Conservation (phyloP, 2,797 vertebrate genomes). For the Crax fasciolata region DNA sequence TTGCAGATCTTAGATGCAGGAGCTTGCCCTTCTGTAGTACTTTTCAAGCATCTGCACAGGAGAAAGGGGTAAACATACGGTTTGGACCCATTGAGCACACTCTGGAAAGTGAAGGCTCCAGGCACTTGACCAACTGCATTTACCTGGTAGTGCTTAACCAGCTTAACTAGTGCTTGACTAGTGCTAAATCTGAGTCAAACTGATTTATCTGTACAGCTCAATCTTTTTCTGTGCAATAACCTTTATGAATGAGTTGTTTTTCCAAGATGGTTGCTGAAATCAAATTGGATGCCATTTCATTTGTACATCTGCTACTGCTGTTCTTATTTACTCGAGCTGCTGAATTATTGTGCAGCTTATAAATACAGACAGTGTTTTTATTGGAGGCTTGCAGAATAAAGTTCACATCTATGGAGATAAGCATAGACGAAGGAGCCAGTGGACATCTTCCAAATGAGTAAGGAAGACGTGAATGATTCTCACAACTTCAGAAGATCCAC, state of each 20-base stretch:
- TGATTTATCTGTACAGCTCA: conserved; percentile 2
- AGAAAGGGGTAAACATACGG: neutral
- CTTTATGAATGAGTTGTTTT: conserved; percentile 29
- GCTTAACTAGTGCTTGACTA: neutral
- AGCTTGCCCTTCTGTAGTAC: neutral
- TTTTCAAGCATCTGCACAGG: neutral
- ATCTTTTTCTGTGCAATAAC: conserved; percentile 31
- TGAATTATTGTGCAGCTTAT: conserved; percentile 29
- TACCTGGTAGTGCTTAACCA: conserved; percentile 5
- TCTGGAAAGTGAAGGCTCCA: neutral
- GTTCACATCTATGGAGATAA: neutral
- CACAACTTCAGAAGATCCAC: neutral
- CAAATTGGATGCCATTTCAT: conserved; percentile 23
- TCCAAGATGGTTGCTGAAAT: conserved; percentile 9
- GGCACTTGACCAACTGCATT: neutral
- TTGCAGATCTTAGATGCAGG: neutral
- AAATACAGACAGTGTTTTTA: neutral
- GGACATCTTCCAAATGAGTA: conserved; percentile 17
- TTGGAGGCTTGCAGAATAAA: neutral
- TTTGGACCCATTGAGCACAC: neutral
- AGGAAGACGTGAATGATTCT: neutral
- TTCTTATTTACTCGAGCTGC: conserved; percentile 56
- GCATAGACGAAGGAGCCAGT: neutral
- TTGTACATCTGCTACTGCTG: conserved; percentile 50
- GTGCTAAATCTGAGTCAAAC: conserved; percentile 11